A percentile compares a stretch with the other conserved stretches of the same genome.
phyloP scores from a whole-genome alignment of 1,140 invertebrate genomes.

The Planococcus citri region DNA sequence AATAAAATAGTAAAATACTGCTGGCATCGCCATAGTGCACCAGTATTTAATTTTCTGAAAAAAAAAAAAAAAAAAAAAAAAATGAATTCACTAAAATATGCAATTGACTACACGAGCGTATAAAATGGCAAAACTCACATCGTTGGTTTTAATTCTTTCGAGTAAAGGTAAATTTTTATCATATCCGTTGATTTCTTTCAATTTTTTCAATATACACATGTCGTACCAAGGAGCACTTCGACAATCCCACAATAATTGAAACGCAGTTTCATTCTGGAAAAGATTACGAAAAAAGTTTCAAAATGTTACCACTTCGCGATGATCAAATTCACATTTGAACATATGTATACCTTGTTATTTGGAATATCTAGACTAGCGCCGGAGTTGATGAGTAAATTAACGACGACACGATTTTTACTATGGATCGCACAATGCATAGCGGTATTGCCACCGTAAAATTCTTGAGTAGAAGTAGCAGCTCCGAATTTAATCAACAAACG shows the following conservation, averaged over 20 bases:
- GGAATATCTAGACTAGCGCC: conserved; percentile 43
- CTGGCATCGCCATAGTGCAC: conserved; percentile 77
- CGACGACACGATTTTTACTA: conserved; percentile 78
- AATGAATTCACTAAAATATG: conserved; percentile 13
- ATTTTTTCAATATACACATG: conserved; percentile 55
- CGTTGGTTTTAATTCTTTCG: conserved; percentile 53
- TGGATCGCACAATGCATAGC: conserved; percentile 93
- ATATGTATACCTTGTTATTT: conserved; percentile 60
- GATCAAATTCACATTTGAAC: no score
- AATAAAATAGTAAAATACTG: conserved; percentile 75
- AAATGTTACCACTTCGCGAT: no score
- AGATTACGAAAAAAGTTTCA: no score
- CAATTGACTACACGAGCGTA: not conserved
- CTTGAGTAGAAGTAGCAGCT: conserved; percentile 70
- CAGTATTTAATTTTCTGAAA: conserved; percentile 73
- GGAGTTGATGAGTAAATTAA: conserved; percentile 64
- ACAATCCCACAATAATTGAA: conserved; percentile 55
- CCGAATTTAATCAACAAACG: conserved; percentile 84
- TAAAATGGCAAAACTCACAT: conserved; percentile 41
- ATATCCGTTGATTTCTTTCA: conserved; percentile 47
- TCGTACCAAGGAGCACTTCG: conserved; percentile 59
- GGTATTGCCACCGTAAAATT: conserved; percentile 83
- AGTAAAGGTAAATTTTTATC: conserved; percentile 42
- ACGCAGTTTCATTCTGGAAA: conserved; percentile 64
- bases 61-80: no score